A percentile compares a stretch with the other conserved stretches of the same genome.
These are phyloP conservation scores for Zaprionus lineosus DNA, from an alignment of 2,888 invertebrate genomes.

Conservation along the genomic window DNA sequence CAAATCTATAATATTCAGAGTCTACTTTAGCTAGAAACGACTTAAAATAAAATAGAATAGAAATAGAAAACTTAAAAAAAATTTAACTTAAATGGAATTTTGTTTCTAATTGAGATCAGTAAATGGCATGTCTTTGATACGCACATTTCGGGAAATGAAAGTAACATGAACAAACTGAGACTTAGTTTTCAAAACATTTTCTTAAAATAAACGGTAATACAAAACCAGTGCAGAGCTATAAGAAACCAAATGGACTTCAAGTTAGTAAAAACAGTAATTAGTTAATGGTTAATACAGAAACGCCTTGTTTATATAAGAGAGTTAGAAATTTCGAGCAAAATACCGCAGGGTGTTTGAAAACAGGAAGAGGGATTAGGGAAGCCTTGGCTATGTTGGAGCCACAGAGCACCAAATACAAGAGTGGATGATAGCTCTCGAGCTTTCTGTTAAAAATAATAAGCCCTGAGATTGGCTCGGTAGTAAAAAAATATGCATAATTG, in stretches of 20 bases:
- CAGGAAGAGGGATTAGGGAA: no score
- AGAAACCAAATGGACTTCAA: slow-evolving; percentile 53
- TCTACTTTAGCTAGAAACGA: slow-evolving; percentile 5
- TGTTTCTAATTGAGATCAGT: not conserved
- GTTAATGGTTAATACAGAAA: slow-evolving; percentile 39
- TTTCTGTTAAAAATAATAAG: no score
- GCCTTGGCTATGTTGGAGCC: no score
- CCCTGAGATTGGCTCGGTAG: no score
- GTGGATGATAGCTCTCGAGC: no score
- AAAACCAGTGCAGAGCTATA: slow-evolving; percentile 83
- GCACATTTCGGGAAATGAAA: slow-evolving; percentile 29
- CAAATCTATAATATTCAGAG: not conserved
- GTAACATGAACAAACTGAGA: slow-evolving; percentile 20
- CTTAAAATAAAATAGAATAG: not conserved
- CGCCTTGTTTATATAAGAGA: slow-evolving; percentile 15
- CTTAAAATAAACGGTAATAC: slow-evolving; percentile 55
- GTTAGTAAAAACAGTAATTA: slow-evolving; percentile 47
- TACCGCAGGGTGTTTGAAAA: no score
- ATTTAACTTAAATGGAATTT: not conserved
- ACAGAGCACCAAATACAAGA: no score
- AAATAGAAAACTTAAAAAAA: not conserved
- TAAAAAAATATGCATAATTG: no score
- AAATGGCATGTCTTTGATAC: not conserved
- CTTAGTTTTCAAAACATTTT: slow-evolving; percentile 40
- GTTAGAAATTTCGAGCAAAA: slow-evolving; percentile 23